A percentile compares a stretch with the other conserved stretches of the same genome.
Evolutionary conservation across 92 coral and sea anemone genomes (phyloP).

Genomic region (Siderastrea siderea): DNA sequence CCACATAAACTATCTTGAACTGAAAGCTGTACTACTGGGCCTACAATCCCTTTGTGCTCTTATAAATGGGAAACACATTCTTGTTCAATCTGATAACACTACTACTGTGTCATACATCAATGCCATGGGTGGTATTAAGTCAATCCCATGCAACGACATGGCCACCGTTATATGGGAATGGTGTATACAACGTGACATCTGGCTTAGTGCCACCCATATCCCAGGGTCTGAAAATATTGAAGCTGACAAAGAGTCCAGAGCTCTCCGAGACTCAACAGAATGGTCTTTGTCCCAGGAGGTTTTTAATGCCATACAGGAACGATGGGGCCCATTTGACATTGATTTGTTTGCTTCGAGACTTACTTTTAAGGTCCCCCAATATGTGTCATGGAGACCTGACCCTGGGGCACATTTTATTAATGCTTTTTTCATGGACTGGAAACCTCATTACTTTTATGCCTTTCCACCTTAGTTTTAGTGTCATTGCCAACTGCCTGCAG

Average conservation of each 20-base stretch:
- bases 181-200: conserved; percentile 1
- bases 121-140: conserved; percentile 54
- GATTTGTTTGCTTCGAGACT: conserved; percentile 33
- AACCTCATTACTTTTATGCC: no score
- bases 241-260: conserved; percentile 48
- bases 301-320: conserved; percentile 17
- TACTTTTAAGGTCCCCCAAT: no score
- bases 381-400: no score
- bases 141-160: conserved; percentile 33
- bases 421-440: no score
- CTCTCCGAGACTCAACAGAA: conserved; percentile 26
- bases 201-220: conserved; percentile 44
- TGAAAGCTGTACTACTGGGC: conserved; percentile 50
- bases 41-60: conserved; percentile 40
- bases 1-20: background rate
- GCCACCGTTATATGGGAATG: conserved; percentile 29
- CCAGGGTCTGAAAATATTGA: conserved; percentile 34
- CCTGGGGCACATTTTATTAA: no score
- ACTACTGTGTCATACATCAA: background rate
- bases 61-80: no score
- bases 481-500: no score
- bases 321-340: conserved; percentile 14
- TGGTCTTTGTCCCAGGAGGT: conserved; percentile 7
- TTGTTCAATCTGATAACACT: no score
- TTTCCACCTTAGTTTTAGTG: no score